Evolutionary conservation across 2,888 invertebrate species (phyloP).

Genomic region (Stegana nigrithorax): DNA sequence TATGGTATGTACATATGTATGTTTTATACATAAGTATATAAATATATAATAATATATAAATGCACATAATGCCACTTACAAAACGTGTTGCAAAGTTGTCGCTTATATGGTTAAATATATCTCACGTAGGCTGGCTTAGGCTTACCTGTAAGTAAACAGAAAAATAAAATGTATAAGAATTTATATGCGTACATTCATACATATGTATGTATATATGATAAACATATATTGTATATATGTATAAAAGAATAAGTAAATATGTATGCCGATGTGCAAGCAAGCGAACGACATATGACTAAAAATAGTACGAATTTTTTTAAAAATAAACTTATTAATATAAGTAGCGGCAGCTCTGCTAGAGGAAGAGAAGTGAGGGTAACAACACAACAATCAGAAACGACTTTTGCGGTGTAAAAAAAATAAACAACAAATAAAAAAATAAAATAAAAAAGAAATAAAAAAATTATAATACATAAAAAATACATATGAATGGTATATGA

Average conservation of each 20-base stretch:
- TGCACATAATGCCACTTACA: not conserved
- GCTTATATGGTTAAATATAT: not conserved
- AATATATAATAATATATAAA: no score
- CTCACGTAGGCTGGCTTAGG: not conserved
- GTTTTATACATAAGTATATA: no score
- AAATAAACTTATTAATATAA: not conserved
- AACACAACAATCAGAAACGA: not conserved
- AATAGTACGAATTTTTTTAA: not conserved
- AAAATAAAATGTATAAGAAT: not conserved
- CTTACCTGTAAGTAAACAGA: conserved; percentile 16
- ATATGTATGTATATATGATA: not conserved
- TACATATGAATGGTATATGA: no score
- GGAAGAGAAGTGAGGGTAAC: not conserved
- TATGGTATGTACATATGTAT: no score
- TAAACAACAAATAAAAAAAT: no score
- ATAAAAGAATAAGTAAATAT: no score
- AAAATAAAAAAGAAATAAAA: not conserved
- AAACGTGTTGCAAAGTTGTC: no score
- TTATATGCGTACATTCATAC: not conserved
- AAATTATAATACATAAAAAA: not conserved
- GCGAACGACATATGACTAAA: not conserved
- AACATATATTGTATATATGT: not conserved
- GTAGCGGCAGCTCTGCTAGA: no score
- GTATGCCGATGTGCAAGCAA: no score
- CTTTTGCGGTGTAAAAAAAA: not conserved